A percentile compares a stretch with the other conserved stretches of the same genome.
Conservation (phyloP, 2,113 vertebrate genomes). For the Ictalurus furcatus region DNA sequence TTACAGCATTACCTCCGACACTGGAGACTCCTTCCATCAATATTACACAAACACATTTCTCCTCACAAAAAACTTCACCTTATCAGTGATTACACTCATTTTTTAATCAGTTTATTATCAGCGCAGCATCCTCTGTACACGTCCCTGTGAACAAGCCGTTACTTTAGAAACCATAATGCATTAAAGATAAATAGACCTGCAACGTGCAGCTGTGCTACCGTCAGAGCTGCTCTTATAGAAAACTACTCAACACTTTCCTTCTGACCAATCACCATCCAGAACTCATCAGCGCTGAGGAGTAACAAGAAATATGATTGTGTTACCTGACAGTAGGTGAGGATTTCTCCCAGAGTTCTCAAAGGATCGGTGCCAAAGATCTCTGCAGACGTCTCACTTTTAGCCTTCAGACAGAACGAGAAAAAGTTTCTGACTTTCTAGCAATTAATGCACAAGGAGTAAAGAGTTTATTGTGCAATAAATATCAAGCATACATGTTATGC, state of each 20-base stretch:
- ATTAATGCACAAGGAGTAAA: background rate
- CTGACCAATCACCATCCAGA: background rate
- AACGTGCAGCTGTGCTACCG: too few relatives aligned
- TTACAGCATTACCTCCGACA: background rate
- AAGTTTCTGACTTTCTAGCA: background rate
- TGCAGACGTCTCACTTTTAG: slow-evolving; percentile 48
- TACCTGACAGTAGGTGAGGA: slow-evolving; percentile 78
- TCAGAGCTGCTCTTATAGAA: background rate
- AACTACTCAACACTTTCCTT: background rate
- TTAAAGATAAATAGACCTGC: background rate
- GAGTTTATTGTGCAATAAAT: background rate
- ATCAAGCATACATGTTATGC: too few relatives aligned
- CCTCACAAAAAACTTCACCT: background rate
- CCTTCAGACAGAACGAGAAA: slow-evolving; percentile 17
- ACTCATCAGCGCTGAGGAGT: background rate
- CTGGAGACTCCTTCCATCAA: background rate
- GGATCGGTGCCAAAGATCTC: slow-evolving; percentile 61
- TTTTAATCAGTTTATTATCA: background rate
- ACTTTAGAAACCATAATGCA: background rate
- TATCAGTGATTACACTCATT: background rate
- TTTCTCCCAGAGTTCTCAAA: slow-evolving; percentile 62
- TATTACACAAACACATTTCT: background rate
- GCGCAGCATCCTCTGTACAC: background rate
- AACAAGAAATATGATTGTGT: background rate
- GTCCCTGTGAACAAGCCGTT: background rate